Percentiles rank a stretch among this genome's conserved stretches.
These are phyloP conservation scores for Cercocebus atys DNA, from an alignment of 2,113 vertebrate species.

Conservation along the genomic window DNA sequence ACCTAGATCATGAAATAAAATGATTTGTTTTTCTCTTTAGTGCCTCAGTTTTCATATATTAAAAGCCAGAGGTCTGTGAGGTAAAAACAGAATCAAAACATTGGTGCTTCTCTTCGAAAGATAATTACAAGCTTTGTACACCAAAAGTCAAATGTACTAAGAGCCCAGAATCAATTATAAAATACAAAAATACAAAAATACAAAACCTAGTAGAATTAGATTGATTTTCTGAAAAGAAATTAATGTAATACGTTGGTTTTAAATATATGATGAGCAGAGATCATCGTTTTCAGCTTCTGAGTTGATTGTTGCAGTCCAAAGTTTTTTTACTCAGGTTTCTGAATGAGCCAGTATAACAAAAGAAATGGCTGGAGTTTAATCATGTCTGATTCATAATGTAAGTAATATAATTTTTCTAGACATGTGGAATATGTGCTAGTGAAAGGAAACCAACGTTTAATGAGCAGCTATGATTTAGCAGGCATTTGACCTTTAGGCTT, in stretches of 20 bases:
- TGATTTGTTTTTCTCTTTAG: neutral
- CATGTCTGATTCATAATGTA: neutral
- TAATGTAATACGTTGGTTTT: neutral
- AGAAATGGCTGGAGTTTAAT: neutral
- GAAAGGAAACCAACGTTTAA: neutral
- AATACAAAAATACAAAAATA: neutral
- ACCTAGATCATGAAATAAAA: neutral
- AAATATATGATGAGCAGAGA: neutral
- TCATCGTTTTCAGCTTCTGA: neutral
- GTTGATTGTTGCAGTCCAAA: neutral
- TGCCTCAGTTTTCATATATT: neutral
- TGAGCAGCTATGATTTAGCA: neutral
- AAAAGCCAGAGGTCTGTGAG: neutral
- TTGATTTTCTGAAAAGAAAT: neutral
- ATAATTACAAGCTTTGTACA: neutral
- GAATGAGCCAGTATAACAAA: neutral
- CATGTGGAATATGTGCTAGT: neutral
- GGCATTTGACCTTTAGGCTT: neutral
- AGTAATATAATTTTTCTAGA: neutral
- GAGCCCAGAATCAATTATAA: neutral
- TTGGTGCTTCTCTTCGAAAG: neutral
- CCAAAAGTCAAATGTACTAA: neutral
- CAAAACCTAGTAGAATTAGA: neutral
- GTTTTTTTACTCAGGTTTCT: neutral
- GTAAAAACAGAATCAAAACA: neutral